These are phyloP conservation scores for Scaptodrosophila latifasciaeformis DNA, from an alignment of 2,888 invertebrate genomes.

Conservation along the genomic window DNA sequence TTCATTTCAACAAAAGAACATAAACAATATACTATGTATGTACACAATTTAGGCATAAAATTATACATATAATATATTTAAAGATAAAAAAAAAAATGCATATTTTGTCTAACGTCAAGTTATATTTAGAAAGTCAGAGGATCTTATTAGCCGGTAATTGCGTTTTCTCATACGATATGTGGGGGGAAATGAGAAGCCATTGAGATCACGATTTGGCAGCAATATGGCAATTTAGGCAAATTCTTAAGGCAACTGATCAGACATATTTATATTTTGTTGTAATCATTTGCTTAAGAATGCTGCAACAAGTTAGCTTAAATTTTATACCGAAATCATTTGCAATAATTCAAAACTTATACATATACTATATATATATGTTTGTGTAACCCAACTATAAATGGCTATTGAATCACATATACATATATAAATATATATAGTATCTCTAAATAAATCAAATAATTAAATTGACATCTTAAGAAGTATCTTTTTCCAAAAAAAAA, in stretches of 20 bases:
- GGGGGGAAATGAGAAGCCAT: conserved; percentile 18
- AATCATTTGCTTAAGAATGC: too few species aligned
- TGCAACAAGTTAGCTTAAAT: too few species aligned
- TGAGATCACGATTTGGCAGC: too few species aligned
- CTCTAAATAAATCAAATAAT: conserved; percentile 12
- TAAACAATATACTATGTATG: conserved; percentile 17
- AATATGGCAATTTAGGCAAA: conserved; percentile 35
- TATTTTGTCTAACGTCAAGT: conserved; percentile 63
- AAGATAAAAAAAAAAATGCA: conserved; percentile 42
- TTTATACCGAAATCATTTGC: too few species aligned
- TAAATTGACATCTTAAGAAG: conserved; percentile 18
- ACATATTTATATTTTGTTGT: conserved; percentile 11
- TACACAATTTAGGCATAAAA: conserved; percentile 26
- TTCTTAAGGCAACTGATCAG: conserved; percentile 33
- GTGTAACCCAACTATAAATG: conserved; percentile 45
- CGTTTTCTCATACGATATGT: conserved; percentile 23
- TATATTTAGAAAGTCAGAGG: conserved; percentile 45
- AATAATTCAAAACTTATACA: too few species aligned
- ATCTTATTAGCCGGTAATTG: conserved; percentile 10
- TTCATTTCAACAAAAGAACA: conserved; percentile 43
- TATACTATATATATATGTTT: conserved; percentile 53
- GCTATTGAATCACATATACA: conserved; percentile 15
- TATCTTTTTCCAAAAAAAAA: too few species aligned
- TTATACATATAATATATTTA: conserved; percentile 31
- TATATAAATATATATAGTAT: conserved; percentile 16